Evolutionary conservation across 2,888 invertebrate genomes (phyloP).

Genomic region (Catotricha subobsoleta): DNA sequence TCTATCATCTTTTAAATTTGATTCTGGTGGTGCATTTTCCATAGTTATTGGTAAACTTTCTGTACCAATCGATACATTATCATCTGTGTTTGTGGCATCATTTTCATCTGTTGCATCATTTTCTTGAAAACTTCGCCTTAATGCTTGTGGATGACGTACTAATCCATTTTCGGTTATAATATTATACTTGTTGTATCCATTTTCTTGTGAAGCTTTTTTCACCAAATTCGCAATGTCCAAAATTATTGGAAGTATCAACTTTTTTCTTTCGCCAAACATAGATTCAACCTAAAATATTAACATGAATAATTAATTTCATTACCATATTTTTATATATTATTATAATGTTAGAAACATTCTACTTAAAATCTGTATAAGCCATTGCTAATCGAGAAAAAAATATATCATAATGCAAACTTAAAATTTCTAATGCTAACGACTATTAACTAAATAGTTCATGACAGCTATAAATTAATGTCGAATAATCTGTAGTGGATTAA

Average conservation of each 20-base stretch:
- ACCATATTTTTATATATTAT: too few relatives aligned
- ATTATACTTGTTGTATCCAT: constrained; percentile 21
- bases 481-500: too few relatives aligned
- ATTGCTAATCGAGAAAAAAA: too few relatives aligned
- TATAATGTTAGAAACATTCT: too few relatives aligned
- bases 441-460: too few relatives aligned
- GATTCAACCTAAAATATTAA: constrained; percentile 34
- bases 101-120: constrained; percentile 19
- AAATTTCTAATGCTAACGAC: too few relatives aligned
- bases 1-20: constrained; percentile 2
- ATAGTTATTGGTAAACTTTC: too few relatives aligned
- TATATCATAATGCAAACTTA: too few relatives aligned
- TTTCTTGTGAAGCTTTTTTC: constrained; percentile 28
- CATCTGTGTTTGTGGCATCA: constrained; percentile 17
- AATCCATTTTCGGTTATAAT: constrained; percentile 16
- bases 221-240: constrained; percentile 46
- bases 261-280: constrained; percentile 37
- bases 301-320: too few relatives aligned
- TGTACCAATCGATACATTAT: too few relatives aligned
- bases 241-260: constrained; percentile 42
- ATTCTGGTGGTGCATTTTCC: constrained; percentile 1
- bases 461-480: too few relatives aligned
- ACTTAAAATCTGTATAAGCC: too few relatives aligned
- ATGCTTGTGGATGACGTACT: constrained; percentile 26
- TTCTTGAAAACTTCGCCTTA: constrained; percentile 28